Evolutionary conservation across 2,888 invertebrate species (phyloP).

Genomic region (Marronus borbonicus): DNA sequence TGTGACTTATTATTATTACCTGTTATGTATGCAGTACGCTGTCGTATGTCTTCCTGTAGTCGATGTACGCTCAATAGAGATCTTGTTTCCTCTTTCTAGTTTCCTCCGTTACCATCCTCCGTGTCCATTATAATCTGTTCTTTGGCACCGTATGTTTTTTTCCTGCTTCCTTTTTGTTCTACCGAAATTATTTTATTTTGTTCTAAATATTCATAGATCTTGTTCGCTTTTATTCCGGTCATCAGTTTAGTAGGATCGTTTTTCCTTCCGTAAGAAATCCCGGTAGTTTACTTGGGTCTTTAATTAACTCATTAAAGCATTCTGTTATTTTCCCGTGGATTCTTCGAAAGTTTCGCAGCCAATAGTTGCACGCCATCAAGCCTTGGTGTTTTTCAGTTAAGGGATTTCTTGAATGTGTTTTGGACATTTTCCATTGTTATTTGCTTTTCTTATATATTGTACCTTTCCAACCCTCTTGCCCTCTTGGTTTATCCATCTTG

Average conservation of each 20-base stretch:
- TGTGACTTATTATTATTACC: no score
- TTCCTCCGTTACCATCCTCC: slow-evolving; percentile 39
- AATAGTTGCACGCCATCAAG: slow-evolving; percentile 47
- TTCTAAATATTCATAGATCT: slow-evolving; percentile 45
- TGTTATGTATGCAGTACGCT: slow-evolving; percentile 20
- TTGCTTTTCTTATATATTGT: slow-evolving; percentile 7
- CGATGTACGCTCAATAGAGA: slow-evolving; percentile 44
- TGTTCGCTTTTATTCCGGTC: slow-evolving; percentile 40
- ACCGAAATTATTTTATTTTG: slow-evolving; percentile 33
- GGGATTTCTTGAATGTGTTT: slow-evolving; percentile 12
- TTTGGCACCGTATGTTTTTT: slow-evolving; percentile 41
- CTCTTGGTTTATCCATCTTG: slow-evolving; percentile 17
- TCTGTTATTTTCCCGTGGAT: slow-evolving; percentile 35
- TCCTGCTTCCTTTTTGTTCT: slow-evolving; percentile 51
- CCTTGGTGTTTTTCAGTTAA: slow-evolving; percentile 50
- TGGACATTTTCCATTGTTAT: slow-evolving; percentile 35
- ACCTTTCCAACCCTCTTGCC: not conserved
- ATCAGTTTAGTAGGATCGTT: slow-evolving; percentile 41
- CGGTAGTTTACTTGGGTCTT: slow-evolving; percentile 25
- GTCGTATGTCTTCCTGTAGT: slow-evolving; percentile 50
- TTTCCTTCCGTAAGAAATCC: not conserved
- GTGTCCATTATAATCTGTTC: slow-evolving; percentile 50
- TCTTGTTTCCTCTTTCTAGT: slow-evolving; percentile 27
- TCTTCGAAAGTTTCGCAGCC: slow-evolving; percentile 41
- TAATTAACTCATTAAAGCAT: slow-evolving; percentile 12